Percentiles rank a stretch among this genome's conserved stretches.
phyloP scores from a whole-genome alignment of 1,140 invertebrate species.

The Megalonaias nervosa region DNA sequence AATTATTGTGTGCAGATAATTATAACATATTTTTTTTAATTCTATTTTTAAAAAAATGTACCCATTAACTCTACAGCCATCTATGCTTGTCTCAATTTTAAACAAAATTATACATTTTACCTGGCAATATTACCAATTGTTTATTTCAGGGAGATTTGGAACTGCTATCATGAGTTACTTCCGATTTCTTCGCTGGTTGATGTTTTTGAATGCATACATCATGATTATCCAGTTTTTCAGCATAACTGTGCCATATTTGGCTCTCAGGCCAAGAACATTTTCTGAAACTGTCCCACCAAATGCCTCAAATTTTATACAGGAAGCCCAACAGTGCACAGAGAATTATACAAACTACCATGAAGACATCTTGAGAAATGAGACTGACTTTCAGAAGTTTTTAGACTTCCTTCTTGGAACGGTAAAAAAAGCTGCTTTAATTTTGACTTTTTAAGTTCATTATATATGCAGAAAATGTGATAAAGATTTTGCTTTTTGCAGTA shows the following conservation, averaged over 20 bases:
- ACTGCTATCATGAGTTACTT: constrained; percentile 82
- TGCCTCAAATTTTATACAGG: constrained; percentile 5
- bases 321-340: constrained; percentile 24
- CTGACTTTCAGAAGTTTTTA: constrained; percentile 25
- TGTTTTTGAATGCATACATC: constrained; percentile 75
- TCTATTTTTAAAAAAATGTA: neutral
- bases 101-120: neutral
- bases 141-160: constrained; percentile 81
- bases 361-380: constrained; percentile 7
- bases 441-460: neutral
- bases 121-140: neutral
- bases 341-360: constrained; percentile 25
- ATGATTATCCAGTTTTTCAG: constrained; percentile 56
- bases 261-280: constrained; percentile 2
- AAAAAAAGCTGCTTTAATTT: constrained; percentile 20
- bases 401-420: constrained; percentile 44
- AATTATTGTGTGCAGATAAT: neutral
- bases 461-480: neutral
- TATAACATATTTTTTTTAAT: neutral
- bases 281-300: constrained; percentile 2
- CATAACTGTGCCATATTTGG: constrained; percentile 33
- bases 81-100: neutral
- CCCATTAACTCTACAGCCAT: neutral
- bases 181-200: constrained; percentile 79
- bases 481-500: too few species aligned